Percentiles rank a stretch among this genome's conserved stretches.
Conservation (phyloP, 2,113 vertebrate genomes). For the Thunnus maccoyii region DNA sequence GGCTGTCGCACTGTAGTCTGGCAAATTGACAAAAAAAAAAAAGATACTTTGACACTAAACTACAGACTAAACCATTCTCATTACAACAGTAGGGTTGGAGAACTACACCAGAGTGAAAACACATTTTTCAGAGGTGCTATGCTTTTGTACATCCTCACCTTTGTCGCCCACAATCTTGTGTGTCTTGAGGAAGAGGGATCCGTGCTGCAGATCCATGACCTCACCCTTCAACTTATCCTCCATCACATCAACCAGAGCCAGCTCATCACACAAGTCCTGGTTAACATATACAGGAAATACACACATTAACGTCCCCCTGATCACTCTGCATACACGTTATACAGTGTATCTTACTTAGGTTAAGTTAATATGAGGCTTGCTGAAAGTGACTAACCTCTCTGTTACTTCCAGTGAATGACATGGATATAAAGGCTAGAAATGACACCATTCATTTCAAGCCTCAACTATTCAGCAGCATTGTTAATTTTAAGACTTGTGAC, state of each 20-base stretch:
- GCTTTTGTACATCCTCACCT: slow-evolving; percentile 81
- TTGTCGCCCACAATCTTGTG: slow-evolving; percentile 97
- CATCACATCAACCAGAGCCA: slow-evolving; percentile 97
- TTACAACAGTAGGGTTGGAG: too few species aligned
- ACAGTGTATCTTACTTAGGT: neutral
- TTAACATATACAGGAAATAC: slow-evolving; percentile 26
- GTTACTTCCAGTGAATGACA: neutral
- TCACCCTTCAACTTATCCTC: slow-evolving; percentile 98
- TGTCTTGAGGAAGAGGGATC: slow-evolving; percentile 96
- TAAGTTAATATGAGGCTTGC: neutral
- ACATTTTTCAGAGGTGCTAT: neutral
- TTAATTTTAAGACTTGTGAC: slow-evolving; percentile 1
- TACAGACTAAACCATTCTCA: neutral
- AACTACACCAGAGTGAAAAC: neutral
- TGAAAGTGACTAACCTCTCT: neutral
- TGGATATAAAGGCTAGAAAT: neutral
- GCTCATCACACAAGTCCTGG: slow-evolving; percentile 95
- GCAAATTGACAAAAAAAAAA: slow-evolving; percentile 7
- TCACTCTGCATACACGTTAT: neutral
- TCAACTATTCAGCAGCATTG: neutral
- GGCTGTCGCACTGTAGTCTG: slow-evolving; percentile 96
- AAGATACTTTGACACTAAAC: neutral
- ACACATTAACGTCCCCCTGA: neutral
- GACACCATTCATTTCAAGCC: neutral
- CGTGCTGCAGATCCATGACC: slow-evolving; percentile 97